phyloP scores from a whole-genome alignment of 2,888 invertebrate genomes.

The Folsomia manolachei region DNA sequence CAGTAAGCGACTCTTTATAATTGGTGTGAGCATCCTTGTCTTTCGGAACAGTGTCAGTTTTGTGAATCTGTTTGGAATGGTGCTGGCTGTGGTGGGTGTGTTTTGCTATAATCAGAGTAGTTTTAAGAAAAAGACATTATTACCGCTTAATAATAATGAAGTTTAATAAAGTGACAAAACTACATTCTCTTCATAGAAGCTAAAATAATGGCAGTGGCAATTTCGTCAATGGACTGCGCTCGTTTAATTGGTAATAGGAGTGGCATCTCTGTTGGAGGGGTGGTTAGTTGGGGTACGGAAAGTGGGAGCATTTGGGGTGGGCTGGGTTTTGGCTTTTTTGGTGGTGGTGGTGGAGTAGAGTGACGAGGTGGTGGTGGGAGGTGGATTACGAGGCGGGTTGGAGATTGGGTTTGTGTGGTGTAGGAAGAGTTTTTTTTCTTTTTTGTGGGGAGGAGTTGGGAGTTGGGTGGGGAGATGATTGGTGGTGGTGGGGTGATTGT shows the following conservation, averaged over 20 bases:
- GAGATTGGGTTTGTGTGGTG: not conserved
- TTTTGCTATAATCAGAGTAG: constrained; percentile 70
- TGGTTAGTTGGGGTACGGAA: not conserved
- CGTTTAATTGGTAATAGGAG: not conserved
- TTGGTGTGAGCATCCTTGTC: constrained; percentile 79
- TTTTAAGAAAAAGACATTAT: not conserved
- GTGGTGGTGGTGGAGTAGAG: not conserved
- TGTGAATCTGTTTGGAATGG: constrained; percentile 84
- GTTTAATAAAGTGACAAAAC: constrained; percentile 4
- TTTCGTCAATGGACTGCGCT: not conserved
- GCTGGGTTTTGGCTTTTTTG: not conserved
- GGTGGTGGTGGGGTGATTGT: not conserved
- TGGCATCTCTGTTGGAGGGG: not conserved
- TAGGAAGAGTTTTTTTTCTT: not conserved
- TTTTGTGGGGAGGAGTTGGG: not conserved
- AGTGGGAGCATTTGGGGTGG: not conserved
- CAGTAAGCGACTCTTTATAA: constrained; percentile 88
- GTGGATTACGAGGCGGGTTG: too few relatives aligned
- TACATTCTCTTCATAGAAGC: not conserved
- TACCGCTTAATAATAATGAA: not conserved
- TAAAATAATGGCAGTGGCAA: not conserved
- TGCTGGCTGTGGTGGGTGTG: constrained; percentile 83
- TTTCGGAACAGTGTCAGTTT: constrained; percentile 88
- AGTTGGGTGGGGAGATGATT: not conserved
- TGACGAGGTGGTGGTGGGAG: too few relatives aligned